Evolutionary conservation across 2,797 vertebrate species (phyloP).

Genomic region (Aselliscus stoliczkanus): DNA sequence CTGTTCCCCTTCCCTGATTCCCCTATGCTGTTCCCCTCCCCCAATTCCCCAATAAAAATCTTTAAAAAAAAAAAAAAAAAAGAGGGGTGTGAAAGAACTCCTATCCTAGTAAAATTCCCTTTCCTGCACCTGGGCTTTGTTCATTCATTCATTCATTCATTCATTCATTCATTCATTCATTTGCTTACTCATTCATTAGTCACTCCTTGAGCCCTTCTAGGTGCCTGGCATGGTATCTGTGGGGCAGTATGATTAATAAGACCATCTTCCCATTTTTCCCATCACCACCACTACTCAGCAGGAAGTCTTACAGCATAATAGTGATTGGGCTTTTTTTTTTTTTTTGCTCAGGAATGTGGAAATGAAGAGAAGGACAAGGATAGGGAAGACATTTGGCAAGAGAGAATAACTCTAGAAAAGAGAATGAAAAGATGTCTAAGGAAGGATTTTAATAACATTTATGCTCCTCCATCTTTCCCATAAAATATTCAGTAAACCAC

Average conservation of each 20-base stretch:
- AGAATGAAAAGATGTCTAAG: neutral
- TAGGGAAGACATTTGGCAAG: neutral
- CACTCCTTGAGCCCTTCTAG: neutral
- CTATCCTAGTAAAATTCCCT: neutral
- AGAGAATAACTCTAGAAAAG: constrained; percentile 1
- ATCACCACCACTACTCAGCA: neutral
- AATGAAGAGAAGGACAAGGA: neutral
- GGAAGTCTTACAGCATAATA: neutral
- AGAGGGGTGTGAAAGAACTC: neutral
- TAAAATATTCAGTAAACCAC: neutral
- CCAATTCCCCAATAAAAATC: no score
- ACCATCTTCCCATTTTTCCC: neutral
- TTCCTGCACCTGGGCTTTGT: neutral
- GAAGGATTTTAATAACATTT: neutral
- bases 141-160: neutral
- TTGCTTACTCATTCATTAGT: neutral
- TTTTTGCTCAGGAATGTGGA: neutral
- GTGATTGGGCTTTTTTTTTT: neutral
- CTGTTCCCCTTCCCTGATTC: no score
- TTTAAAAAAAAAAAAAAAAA: no score
- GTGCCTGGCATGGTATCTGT: neutral
- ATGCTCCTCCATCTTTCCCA: neutral
- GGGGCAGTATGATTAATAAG: neutral
- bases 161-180: neutral
- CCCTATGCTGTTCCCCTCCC: no score